Base-by-base conservation (phyloP, 2,888 invertebrate species). In the Boloria selene region DNA sequence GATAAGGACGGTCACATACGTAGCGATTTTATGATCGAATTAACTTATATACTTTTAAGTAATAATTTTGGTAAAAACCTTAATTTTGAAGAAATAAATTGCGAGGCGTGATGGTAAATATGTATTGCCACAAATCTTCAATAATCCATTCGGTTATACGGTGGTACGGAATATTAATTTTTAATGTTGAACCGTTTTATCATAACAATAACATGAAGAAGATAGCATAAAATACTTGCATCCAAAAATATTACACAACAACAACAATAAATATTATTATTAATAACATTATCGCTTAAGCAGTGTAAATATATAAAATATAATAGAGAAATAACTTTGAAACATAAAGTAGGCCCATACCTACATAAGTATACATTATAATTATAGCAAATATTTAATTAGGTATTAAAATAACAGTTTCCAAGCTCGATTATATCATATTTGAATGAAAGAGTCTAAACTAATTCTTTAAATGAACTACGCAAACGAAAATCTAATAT, bases 201-300 rank as follows among this genome's bases (percentile, higher is more conserved):
- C 75, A 79, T 84, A 84, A 84, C 81, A 79, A 86, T 84, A 85
- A 86, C 81, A 84, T 80, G 85, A 87, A 84, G 80, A 82, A 85
- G 76, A 79, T 82, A 82, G 88, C 89, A 76, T 87, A 87, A 86
- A 88, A 88, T 80, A 86, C 82, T 85, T 82, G 85, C 82, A 87
- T 91, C 88, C 89, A 92, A 91, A 91, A 91, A 92, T 90, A 88
- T 87, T 78, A 86, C 81, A 85, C 82, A 88, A 90, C 82, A 88
- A 87, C 81, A 90, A 90, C 85, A 85, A 88, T 88, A 84, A 86
- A 86, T 85, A 88, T 86, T 76, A 83, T 77, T 86, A 88, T 86
- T 77, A 86, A 85, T 86, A 89, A 90, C 85, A 83, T 88, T 87
- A 89, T 86, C 79, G 87, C 87, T 81, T 86, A 90, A 88, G 91